Evolutionary conservation across 1,140 invertebrate genomes (phyloP).

Genomic region (Macrosteles quadrilineatus): DNA sequence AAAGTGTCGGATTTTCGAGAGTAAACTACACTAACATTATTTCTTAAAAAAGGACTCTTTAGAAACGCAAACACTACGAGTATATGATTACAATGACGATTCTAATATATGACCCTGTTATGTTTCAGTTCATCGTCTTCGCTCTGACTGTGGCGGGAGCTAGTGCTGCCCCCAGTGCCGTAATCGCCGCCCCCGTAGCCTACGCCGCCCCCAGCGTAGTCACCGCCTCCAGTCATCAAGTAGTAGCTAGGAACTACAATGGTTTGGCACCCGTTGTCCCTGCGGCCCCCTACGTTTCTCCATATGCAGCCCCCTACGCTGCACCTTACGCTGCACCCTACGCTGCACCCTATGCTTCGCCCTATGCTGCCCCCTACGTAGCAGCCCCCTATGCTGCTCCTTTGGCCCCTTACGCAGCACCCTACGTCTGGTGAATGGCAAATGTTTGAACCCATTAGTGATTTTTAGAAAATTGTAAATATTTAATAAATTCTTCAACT

Average conservation of each 20-base stretch:
- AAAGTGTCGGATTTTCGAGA: too few relatives aligned
- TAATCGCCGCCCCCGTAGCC: conserved; percentile 44
- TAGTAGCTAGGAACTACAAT: conserved; percentile 51
- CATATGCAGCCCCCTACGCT: conserved; percentile 43
- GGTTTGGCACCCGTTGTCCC: conserved; percentile 36
- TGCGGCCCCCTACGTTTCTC: conserved; percentile 43
- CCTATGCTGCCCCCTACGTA: conserved; percentile 40
- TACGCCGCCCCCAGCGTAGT: conserved; percentile 47
- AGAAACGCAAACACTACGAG: too few relatives aligned
- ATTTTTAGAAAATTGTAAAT: too few relatives aligned
- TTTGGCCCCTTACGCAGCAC: too few relatives aligned
- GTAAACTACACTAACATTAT: too few relatives aligned
- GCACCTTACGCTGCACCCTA: conserved; percentile 32
- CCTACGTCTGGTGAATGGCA: too few relatives aligned
- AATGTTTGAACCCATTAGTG: too few relatives aligned
- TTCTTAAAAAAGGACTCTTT: too few relatives aligned
- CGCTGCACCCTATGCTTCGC: conserved; percentile 38
- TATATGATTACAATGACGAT: too few relatives aligned
- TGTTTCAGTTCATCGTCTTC: conserved; percentile 38
- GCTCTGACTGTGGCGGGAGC: conserved; percentile 47
- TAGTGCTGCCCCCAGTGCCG: conserved; percentile 44
- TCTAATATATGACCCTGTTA: too few relatives aligned
- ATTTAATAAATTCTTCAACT: too few relatives aligned
- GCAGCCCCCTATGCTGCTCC: conserved; percentile 33
- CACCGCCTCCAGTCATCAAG: conserved; percentile 53